phyloP scores from a whole-genome alignment of 2,888 invertebrate species.

The Drosophila mimica region DNA sequence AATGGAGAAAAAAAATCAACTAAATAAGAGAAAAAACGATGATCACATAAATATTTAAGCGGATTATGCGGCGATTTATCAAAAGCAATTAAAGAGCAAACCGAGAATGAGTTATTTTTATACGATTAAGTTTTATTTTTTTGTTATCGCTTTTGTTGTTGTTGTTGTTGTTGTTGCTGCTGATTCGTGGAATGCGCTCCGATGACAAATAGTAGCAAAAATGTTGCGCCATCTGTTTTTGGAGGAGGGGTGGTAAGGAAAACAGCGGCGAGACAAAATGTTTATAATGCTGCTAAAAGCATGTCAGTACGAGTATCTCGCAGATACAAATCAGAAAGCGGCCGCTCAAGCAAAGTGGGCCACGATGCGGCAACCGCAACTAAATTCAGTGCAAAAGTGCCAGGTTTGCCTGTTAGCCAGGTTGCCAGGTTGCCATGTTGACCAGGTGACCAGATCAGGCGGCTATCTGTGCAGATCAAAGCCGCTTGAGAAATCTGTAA shows the following conservation, averaged over 20 bases:
- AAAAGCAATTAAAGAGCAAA: constrained; percentile 76
- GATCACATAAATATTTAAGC: constrained; percentile 70
- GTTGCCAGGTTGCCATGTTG: constrained; percentile 2
- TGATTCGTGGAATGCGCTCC: constrained; percentile 69
- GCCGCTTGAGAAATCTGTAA: constrained; percentile 56
- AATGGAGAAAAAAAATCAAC: constrained; percentile 2
- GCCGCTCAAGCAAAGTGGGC: constrained; percentile 61
- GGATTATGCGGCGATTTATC: constrained; percentile 80
- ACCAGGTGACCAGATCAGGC: constrained; percentile 29
- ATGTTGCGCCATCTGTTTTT: constrained; percentile 61
- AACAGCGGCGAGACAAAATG: constrained; percentile 61
- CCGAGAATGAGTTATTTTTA: constrained; percentile 53
- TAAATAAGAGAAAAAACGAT: constrained; percentile 35
- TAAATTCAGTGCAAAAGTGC: constrained; percentile 4
- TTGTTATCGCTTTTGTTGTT: constrained; percentile 9
- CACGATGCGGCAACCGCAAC: constrained; percentile 55
- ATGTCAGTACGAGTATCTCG: constrained; percentile 67
- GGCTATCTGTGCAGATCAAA: constrained; percentile 71
- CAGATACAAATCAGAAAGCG: constrained; percentile 72
- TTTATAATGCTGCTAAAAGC: constrained; percentile 78
- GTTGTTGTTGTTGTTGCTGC: constrained; percentile 13
- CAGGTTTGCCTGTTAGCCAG: neutral
- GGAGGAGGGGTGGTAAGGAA: neutral
- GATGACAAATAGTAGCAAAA: constrained; percentile 78
- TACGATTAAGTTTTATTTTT: constrained; percentile 34